Evolutionary conservation across 1,140 invertebrate genomes (phyloP).

Genomic region (Penaeus indicus): DNA sequence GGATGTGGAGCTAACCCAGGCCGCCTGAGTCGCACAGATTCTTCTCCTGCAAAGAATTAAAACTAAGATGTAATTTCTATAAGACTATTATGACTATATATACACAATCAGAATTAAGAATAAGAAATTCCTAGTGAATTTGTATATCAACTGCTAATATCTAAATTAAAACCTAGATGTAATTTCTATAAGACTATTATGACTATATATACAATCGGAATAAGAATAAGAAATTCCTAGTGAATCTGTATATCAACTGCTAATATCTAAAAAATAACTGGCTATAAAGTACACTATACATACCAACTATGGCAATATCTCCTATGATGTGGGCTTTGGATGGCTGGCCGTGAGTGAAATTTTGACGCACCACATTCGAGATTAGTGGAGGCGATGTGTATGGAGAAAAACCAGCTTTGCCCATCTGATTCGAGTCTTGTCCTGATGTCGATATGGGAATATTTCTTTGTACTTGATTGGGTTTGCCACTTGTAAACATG

Average conservation of each 20-base stretch:
- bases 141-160: no score
- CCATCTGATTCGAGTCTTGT: slow-evolving; percentile 13
- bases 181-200: background rate
- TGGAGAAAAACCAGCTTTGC: slow-evolving; percentile 10
- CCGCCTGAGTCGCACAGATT: slow-evolving; percentile 45
- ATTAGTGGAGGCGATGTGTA: slow-evolving; percentile 27
- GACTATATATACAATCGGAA: no score
- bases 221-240: no score
- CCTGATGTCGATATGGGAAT: background rate
- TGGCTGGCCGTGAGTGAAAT: background rate
- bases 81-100: background rate
- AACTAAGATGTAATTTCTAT: no score
- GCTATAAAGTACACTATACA: slow-evolving; percentile 57
- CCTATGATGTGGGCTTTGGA: slow-evolving; percentile 39
- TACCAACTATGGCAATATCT: slow-evolving; percentile 59
- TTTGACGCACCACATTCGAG: slow-evolving; percentile 19
- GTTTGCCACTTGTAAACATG: slow-evolving; percentile 43
- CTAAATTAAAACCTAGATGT: background rate
- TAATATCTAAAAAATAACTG: background rate
- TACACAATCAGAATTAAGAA: no score
- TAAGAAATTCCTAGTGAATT: no score
- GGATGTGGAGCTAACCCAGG: slow-evolving; percentile 2
- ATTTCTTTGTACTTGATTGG: slow-evolving; percentile 26
- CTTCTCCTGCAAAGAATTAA: slow-evolving; percentile 16
- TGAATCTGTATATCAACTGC: no score